Evolutionary conservation across 2,888 invertebrate genomes (phyloP).

Genomic region (Syritta pipiens): DNA sequence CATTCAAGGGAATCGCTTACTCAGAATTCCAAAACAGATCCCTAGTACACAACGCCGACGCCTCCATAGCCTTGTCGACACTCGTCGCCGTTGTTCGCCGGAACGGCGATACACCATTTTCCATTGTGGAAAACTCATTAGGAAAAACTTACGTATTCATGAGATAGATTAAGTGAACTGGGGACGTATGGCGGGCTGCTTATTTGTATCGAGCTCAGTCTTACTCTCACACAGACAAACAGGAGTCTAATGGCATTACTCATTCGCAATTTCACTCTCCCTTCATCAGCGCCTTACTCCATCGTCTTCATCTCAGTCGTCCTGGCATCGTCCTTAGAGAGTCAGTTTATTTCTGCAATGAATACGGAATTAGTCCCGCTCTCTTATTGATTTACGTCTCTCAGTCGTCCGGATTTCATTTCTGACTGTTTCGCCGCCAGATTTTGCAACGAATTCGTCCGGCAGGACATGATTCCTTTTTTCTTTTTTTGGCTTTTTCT

Average conservation of each 20-base stretch:
- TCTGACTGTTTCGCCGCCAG: neutral
- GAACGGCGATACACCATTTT: conserved; percentile 33
- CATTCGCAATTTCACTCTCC: conserved; percentile 14
- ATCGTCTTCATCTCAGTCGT: neutral
- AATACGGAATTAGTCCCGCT: conserved; percentile 56
- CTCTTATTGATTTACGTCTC: conserved; percentile 47
- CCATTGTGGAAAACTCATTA: conserved; percentile 60
- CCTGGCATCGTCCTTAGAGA: neutral
- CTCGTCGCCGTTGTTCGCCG: neutral
- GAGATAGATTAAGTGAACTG: conserved; percentile 56
- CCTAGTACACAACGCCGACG: no score
- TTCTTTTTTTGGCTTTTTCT: conserved; percentile 11
- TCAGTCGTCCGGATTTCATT: neutral
- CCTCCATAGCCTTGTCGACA: no score
- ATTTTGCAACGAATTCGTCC: conserved; percentile 31
- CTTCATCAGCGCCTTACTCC: neutral
- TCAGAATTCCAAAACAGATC: neutral
- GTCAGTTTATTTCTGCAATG: conserved; percentile 56
- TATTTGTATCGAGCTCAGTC: conserved; percentile 2
- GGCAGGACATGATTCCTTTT: conserved; percentile 3
- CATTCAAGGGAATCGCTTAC: neutral
- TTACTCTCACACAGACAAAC: neutral
- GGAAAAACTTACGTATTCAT: conserved; percentile 63
- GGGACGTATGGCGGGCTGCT: neutral
- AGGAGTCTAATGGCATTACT: conserved; percentile 27